Evolutionary conservation across 1,140 invertebrate species (phyloP).

Genomic region (Argopecten irradians): DNA sequence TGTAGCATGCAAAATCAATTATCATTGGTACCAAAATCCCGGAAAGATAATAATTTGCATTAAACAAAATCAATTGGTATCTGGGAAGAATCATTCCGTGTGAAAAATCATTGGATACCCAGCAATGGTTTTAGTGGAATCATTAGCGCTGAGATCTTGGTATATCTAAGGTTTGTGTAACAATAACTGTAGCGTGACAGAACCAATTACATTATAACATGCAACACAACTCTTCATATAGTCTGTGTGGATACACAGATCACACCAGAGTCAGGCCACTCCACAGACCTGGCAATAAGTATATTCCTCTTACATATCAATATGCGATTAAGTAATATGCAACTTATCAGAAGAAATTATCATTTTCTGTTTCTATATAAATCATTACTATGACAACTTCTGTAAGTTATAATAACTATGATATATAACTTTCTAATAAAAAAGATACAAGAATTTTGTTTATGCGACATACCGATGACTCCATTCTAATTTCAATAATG

Average conservation of each 20-base stretch:
- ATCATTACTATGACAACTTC: too few species aligned
- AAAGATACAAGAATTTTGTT: too few species aligned
- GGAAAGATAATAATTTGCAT: not conserved
- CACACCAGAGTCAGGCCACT: not conserved
- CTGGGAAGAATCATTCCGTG: not conserved
- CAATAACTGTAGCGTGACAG: not conserved
- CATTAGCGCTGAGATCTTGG: not conserved
- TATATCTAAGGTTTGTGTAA: not conserved
- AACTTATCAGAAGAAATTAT: too few species aligned
- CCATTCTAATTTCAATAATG: too few species aligned
- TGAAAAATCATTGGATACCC: not conserved
- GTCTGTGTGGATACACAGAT: not conserved
- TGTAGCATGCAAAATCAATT: slow-evolving; percentile 22
- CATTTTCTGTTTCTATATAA: too few species aligned
- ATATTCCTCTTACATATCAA: too few species aligned
- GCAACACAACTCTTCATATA: not conserved
- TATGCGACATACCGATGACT: too few species aligned
- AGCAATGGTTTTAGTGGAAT: not conserved
- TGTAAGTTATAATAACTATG: too few species aligned
- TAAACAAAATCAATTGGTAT: not conserved
- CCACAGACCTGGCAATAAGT: too few species aligned
- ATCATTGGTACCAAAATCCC: not conserved
- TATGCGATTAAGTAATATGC: too few species aligned
- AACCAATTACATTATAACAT: not conserved
- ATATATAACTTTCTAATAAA: too few species aligned